These are phyloP conservation scores for Caretta caretta DNA, from an alignment of 2,113 vertebrate genomes.

Conservation along the genomic window DNA sequence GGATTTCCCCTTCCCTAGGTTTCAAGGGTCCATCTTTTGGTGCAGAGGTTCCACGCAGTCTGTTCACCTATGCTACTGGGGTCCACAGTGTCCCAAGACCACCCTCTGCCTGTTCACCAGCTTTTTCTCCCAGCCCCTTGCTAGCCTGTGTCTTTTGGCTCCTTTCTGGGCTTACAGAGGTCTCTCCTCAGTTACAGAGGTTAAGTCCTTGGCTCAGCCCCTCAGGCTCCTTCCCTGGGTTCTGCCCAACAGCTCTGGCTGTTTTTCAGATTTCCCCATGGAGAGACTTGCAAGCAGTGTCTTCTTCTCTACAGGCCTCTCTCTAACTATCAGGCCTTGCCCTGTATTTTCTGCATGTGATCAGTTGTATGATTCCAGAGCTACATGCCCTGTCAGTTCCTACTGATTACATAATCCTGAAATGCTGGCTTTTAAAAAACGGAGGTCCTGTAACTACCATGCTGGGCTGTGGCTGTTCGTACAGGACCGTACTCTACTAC, in stretches of 20 bases:
- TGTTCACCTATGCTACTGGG: neutral
- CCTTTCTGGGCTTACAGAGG: neutral
- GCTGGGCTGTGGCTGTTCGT: too few species aligned
- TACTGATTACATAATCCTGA: neutral
- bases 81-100: neutral
- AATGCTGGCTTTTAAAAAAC: neutral
- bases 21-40: neutral
- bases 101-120: neutral
- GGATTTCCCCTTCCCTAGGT: too few species aligned
- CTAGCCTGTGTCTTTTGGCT: neutral
- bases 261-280: neutral
- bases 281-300: neutral
- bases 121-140: neutral
- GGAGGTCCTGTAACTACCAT: fast-evolving
- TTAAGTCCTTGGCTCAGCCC: neutral
- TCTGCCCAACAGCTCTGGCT: neutral
- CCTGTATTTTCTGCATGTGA: neutral
- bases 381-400: neutral
- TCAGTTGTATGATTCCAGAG: neutral
- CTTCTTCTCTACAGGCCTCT: neutral
- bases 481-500: too few species aligned
- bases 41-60: neutral
- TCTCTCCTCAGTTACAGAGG: neutral
- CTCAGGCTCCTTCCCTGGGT: neutral
- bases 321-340: neutral